Percentiles rank a stretch among this genome's conserved stretches.
Conservation (phyloP, 2,113 vertebrate species). For the Gopherus evgoodei region DNA sequence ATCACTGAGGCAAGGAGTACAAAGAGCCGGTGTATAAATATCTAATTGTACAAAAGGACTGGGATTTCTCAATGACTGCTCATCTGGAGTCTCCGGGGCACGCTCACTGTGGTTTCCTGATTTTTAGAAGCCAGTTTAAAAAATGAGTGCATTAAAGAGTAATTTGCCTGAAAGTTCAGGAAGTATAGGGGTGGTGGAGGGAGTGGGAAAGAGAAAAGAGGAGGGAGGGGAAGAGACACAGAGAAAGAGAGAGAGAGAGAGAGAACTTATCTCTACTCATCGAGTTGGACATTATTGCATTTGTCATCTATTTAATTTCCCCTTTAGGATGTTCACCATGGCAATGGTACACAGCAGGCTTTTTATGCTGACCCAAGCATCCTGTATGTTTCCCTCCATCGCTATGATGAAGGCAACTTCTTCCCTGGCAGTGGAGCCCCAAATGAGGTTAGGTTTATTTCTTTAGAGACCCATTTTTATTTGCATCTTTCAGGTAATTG, state of each 20-base stretch:
- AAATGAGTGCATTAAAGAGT: constrained; percentile 94
- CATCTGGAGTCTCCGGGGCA: constrained; percentile 90
- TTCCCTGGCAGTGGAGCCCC: constrained; percentile 91
- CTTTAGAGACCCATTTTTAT: constrained; percentile 86
- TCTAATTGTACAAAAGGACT: constrained; percentile 91
- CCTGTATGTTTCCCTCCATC: constrained; percentile 93
- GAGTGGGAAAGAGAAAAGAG: constrained; percentile 76
- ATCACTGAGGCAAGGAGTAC: constrained; percentile 90
- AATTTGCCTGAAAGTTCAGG: constrained; percentile 89
- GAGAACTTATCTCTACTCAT: constrained; percentile 71
- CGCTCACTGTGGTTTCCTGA: constrained; percentile 90
- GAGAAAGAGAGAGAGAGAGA: constrained; percentile 34
- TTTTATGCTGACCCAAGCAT: constrained; percentile 92
- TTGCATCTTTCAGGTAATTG: constrained; percentile 87
- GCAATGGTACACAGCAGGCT: constrained; percentile 91
- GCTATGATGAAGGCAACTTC: constrained; percentile 95
- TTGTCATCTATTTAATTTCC: constrained; percentile 95
- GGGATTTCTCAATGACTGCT: constrained; percentile 93
- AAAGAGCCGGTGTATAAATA: constrained; percentile 95
- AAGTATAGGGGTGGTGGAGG: constrained; percentile 77
- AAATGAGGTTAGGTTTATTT: constrained; percentile 98
- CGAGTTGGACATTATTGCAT: constrained; percentile 85
- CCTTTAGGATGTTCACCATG: constrained; percentile 93
- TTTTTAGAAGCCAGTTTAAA: constrained; percentile 92
- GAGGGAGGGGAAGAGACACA: constrained; percentile 70